These are phyloP conservation scores for Cyclophora albipunctata DNA, from an alignment of 2,888 invertebrate species.

Conservation along the genomic window DNA sequence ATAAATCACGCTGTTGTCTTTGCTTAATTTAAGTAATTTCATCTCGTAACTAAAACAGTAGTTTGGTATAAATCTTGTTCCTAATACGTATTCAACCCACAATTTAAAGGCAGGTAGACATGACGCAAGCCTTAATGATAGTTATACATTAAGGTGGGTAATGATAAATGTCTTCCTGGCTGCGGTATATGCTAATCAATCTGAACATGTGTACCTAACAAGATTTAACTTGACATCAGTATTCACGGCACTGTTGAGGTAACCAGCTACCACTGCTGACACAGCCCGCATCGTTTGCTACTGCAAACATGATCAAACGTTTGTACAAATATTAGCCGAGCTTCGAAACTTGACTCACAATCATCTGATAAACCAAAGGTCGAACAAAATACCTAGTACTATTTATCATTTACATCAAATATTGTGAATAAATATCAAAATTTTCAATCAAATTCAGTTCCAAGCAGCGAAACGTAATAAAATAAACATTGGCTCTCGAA, in stretches of 20 bases:
- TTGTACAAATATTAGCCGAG: constrained; percentile 31
- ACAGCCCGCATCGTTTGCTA: constrained; percentile 51
- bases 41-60: no score
- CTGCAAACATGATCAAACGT: constrained; percentile 37
- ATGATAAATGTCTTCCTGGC: constrained; percentile 16
- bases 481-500: no score
- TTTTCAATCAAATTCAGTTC: neutral
- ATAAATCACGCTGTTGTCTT: no score
- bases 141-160: neutral
- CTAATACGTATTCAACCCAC: no score
- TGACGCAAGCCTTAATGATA: constrained; percentile 10
- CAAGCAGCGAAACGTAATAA: no score
- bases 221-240: constrained; percentile 33
- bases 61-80: no score
- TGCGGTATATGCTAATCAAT: constrained; percentile 26
- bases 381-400: constrained; percentile 2
- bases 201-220: constrained; percentile 24
- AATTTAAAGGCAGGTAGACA: no score
- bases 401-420: constrained; percentile 7
- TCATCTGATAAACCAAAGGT: constrained; percentile 24
- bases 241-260: constrained; percentile 35
- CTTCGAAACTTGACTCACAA: constrained; percentile 48
- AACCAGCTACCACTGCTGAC: constrained; percentile 31
- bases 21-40: no score
- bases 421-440: constrained; percentile 6